phyloP scores from a whole-genome alignment of 1,140 invertebrate species.

The Mylabris phalerata region DNA sequence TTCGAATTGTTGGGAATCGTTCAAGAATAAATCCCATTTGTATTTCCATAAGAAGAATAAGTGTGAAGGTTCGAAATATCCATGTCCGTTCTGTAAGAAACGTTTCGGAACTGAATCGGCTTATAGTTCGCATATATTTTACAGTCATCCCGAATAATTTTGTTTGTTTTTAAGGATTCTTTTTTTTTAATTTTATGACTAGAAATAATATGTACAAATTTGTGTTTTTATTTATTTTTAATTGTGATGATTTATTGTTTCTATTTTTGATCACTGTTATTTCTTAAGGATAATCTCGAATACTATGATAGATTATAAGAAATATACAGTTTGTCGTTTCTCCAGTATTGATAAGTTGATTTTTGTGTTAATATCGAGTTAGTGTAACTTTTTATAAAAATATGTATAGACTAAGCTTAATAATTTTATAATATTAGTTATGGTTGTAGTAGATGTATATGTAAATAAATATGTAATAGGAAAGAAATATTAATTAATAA shows the following conservation, averaged over 20 bases:
- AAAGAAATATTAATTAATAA: slow-evolving; percentile 3
- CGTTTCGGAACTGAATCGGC: slow-evolving; percentile 38
- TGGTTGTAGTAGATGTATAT: slow-evolving; percentile 10
- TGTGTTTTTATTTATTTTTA: too few relatives aligned
- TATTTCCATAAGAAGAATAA: slow-evolving; percentile 42
- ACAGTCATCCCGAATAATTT: slow-evolving; percentile 39
- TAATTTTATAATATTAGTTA: slow-evolving; percentile 20
- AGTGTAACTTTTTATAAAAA: too few relatives aligned
- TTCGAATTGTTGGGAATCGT: slow-evolving; percentile 36
- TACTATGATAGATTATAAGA: too few relatives aligned
- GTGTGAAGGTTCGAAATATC: slow-evolving; percentile 38
- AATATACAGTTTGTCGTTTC: too few relatives aligned
- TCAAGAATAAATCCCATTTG: slow-evolving; percentile 39
- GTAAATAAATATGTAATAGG: slow-evolving; percentile 22
- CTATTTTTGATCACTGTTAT: too few relatives aligned
- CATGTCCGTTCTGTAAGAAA: slow-evolving; percentile 41
- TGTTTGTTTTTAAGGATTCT: too few relatives aligned
- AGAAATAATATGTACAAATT: too few relatives aligned
- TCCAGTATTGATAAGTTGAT: not conserved
- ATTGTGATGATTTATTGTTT: too few relatives aligned
- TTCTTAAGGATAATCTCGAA: too few relatives aligned
- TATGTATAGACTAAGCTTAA: slow-evolving; percentile 14
- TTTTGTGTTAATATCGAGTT: not conserved
- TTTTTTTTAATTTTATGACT: too few relatives aligned
- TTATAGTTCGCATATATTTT: slow-evolving; percentile 41